Conservation (phyloP, 1,140 invertebrate species). For the Calliopsis andreniformis region DNA sequence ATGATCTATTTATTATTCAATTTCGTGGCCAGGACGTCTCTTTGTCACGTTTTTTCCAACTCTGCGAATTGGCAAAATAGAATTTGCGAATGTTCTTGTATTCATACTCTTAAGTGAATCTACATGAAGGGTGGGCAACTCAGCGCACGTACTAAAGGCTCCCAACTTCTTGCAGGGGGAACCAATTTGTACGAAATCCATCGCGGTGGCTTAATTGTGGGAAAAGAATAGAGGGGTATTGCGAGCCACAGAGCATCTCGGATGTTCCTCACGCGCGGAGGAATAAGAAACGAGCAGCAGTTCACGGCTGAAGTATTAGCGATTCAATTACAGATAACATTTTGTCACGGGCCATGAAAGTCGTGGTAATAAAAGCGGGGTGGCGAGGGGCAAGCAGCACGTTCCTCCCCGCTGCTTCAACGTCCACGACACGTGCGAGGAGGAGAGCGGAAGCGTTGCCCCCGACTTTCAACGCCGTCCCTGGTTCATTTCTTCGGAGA, state of each 20-base stretch:
- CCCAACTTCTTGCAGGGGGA: too few relatives aligned
- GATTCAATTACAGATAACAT: conserved; percentile 49
- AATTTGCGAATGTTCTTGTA: too few relatives aligned
- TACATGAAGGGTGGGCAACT: too few relatives aligned
- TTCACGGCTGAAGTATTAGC: conserved; percentile 38
- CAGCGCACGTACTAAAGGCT: too few relatives aligned
- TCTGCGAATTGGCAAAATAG: too few relatives aligned
- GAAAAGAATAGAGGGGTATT: conserved; percentile 1
- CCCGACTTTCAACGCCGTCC: conserved; percentile 52
- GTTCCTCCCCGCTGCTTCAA: conserved; percentile 34
- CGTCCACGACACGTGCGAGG: conserved; percentile 40
- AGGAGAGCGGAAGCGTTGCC: conserved; percentile 27
- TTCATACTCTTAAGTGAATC: too few relatives aligned
- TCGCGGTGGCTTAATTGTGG: conserved; percentile 24
- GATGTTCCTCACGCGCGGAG: conserved; percentile 10
- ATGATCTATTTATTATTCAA: too few relatives aligned
- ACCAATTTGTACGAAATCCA: background rate
- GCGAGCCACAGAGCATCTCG: background rate
- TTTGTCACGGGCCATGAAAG: conserved; percentile 33
- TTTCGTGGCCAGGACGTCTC: too few relatives aligned
- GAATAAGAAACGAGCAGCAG: conserved; percentile 28
- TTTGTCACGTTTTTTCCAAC: too few relatives aligned
- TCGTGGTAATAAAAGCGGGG: conserved; percentile 37
- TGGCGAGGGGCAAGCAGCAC: conserved; percentile 9
- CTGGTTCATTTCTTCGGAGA: too few relatives aligned